Conservation (phyloP, 2,797 vertebrate species). For the Pitangus sulphuratus region DNA sequence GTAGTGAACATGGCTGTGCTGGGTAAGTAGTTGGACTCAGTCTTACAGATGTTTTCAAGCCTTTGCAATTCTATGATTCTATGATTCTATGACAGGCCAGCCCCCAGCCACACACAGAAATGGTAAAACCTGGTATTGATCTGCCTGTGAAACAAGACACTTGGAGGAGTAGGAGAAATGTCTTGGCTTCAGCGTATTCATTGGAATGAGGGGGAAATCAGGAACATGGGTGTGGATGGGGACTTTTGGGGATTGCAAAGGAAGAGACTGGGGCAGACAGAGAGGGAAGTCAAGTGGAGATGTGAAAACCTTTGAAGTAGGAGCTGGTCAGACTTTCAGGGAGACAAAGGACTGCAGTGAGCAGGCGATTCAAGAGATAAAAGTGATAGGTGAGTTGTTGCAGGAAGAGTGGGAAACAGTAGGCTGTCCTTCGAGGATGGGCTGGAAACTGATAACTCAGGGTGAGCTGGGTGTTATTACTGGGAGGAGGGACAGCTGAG, state of each 20-base stretch:
- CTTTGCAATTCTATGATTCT: not conserved
- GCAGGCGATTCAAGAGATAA: not conserved
- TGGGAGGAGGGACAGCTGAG: not conserved
- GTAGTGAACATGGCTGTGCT: not conserved
- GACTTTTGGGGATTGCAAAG: not conserved
- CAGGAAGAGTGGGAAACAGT: not conserved
- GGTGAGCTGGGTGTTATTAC: accelerated
- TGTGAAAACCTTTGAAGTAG: not conserved
- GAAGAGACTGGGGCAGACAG: not conserved
- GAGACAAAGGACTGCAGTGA: not conserved
- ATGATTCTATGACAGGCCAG: not conserved
- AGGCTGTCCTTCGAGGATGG: not conserved
- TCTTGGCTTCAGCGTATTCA: not conserved
- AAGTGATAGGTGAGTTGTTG: not conserved
- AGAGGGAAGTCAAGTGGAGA: not conserved
- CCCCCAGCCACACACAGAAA: accelerated
- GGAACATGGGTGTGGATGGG: accelerated
- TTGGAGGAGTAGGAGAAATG: not conserved
- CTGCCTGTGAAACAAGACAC: not conserved
- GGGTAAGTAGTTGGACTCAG: not conserved
- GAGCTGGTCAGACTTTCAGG: not conserved
- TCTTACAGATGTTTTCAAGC: not conserved
- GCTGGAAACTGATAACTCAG: not conserved
- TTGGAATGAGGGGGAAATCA: not conserved
- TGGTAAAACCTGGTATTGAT: not conserved